Evolutionary conservation across 2,888 invertebrate genomes (phyloP), one percentile per base, ranked within the genome.

Genomic region (Hyposoter dolosus): DNA sequence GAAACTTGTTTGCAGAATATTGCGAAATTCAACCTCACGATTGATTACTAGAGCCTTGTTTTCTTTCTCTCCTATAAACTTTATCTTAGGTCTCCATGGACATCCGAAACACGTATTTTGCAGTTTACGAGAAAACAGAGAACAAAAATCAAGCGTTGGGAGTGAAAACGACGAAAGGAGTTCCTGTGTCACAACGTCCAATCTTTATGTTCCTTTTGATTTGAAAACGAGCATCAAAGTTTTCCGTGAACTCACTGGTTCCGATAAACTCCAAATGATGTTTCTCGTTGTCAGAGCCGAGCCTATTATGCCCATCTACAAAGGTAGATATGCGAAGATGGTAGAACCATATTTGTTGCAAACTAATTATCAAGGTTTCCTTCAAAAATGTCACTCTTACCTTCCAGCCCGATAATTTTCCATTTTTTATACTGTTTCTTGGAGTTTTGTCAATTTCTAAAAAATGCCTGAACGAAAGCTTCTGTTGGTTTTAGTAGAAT

Each of bases 301-400:
- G 3, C 96, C 96, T 0, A 96, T 98, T 45, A 95, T 95, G 89
- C 96, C 98, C 10, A 96, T 97, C 17, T 98, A 97, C 93, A 97
- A 96, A 96, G 95, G 98, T 98, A 95, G 94, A 94, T 72, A 47
- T 50, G n/a, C 15, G 32, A 45, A 60, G 3, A 60, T 28, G 15
- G 15, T 28, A n/a, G 7, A 0, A 60, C 23, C 40, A 40, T 40
- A 40, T 40, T 10, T 10, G 9, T 40, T 9, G 40, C 40, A 40
- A 40, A 40, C 40, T 40, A 9, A 40, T 7, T 40, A 9, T 40
- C 40, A 40, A 7, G 9, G 40, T 40, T 40, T 40, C 10, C 40
- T 9, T 40, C 1, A 40, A 9, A 40, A 40, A 10, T 40, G 9
- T 40, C 40, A 40, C 40, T 35, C 35, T 35, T 35, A 35, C 35